Evolutionary conservation across 2,113 vertebrate species (phyloP).

Genomic region (Malurus elegans): DNA sequence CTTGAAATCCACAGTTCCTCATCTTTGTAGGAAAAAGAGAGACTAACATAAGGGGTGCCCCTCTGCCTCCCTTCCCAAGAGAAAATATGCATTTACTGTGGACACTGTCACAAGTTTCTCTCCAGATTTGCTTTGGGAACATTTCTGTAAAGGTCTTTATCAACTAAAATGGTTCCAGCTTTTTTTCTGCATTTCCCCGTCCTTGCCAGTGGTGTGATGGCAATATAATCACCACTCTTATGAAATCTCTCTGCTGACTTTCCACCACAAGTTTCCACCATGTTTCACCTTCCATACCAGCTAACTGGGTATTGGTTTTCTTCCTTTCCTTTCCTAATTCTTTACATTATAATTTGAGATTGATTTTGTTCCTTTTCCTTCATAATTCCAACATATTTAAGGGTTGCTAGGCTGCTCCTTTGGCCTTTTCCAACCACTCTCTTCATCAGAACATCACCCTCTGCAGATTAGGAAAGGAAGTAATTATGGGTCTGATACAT

Average conservation of each 20-base stretch:
- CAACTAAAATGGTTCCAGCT: neutral
- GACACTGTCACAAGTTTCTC: neutral
- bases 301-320: neutral
- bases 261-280: rapidly evolving
- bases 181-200: neutral
- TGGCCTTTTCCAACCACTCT: neutral
- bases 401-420: neutral
- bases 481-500: neutral
- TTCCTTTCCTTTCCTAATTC: neutral
- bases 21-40: neutral
- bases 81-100: neutral
- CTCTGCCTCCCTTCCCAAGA: neutral
- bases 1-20: neutral
- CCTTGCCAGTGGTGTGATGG: neutral
- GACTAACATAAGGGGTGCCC: neutral
- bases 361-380: neutral
- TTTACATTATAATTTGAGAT: neutral
- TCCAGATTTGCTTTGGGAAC: neutral
- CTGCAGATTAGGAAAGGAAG: neutral
- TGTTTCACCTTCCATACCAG: neutral
- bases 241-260: neutral
- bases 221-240: neutral
- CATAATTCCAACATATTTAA: rapidly evolving
- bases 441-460: neutral
- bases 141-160: neutral